A percentile compares a stretch with the other conserved stretches of the same genome.
These are phyloP conservation scores for Triops cancriformis DNA, from an alignment of 1,140 invertebrate species.

Conservation along the genomic window DNA sequence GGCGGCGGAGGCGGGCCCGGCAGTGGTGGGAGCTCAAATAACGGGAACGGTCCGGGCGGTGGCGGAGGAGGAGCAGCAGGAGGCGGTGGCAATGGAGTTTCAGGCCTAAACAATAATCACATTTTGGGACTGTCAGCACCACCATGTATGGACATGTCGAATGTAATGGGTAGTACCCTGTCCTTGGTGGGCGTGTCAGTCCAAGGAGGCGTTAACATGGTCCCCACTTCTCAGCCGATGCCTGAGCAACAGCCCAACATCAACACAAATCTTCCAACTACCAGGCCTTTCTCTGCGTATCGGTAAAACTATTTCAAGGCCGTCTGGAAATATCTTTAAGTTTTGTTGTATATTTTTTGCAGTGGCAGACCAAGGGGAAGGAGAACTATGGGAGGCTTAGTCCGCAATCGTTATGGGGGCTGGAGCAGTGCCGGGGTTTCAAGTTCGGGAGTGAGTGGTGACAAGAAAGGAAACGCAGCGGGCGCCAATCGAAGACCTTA, in stretches of 20 bases:
- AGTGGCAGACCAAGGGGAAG: slow-evolving; percentile 23
- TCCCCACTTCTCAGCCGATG: background rate
- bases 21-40: background rate
- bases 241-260: background rate
- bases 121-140: background rate
- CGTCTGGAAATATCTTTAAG: background rate
- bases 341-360: background rate
- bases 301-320: background rate
- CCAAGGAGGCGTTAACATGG: background rate
- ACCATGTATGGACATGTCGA: background rate
- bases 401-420: slow-evolving; percentile 8
- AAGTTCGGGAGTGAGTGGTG: slow-evolving; percentile 12
- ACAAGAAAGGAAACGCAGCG: slow-evolving; percentile 23
- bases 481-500: slow-evolving; percentile 3
- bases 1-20: background rate
- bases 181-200: slow-evolving; percentile 1
- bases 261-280: background rate
- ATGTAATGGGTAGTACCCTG: background rate
- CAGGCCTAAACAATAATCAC: background rate
- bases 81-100: background rate
- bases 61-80: background rate
- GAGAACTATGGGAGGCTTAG: slow-evolving; percentile 22
- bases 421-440: background rate
- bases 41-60: background rate
- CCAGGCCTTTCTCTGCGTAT: background rate